A percentile compares a stretch with the other conserved stretches of the same genome.
phyloP scores from a whole-genome alignment of 2,113 vertebrate genomes.

The Hemichromis elongatus region DNA sequence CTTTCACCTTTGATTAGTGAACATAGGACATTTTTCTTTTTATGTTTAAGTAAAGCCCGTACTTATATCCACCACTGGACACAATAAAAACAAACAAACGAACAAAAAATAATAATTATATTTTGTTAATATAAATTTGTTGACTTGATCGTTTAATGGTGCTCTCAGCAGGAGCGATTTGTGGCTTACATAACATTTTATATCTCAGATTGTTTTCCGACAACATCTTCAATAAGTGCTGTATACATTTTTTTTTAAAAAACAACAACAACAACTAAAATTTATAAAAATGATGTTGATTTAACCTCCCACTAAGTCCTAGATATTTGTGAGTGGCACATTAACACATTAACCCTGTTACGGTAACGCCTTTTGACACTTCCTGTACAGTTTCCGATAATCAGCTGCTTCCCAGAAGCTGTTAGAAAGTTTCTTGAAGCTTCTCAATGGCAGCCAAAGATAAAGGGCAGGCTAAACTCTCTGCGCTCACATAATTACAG shows the following conservation, averaged over 20 bases:
- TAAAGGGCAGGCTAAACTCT: background rate
- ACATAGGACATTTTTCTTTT: background rate
- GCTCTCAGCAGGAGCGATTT: background rate
- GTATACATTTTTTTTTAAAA: background rate
- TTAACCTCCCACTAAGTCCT: background rate
- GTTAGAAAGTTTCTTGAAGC: background rate
- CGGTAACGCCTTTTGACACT: background rate
- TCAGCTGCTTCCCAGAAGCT: background rate
- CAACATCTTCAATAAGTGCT: background rate
- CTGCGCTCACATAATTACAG: background rate
- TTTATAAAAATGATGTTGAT: background rate
- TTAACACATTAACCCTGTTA: background rate
- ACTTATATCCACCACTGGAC: background rate
- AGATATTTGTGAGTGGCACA: background rate
- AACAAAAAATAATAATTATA: accelerated
- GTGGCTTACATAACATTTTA: background rate
- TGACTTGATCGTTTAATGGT: background rate
- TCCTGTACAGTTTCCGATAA: background rate
- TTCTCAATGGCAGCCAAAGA: background rate
- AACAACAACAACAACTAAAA: accelerated
- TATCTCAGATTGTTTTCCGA: background rate
- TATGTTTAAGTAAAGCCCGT: background rate
- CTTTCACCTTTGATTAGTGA: background rate
- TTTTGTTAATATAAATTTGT: background rate
- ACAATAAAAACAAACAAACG: background rate